Evolutionary conservation across 2,797 vertebrate species (phyloP).

Genomic region (Poecilia gillii): DNA sequence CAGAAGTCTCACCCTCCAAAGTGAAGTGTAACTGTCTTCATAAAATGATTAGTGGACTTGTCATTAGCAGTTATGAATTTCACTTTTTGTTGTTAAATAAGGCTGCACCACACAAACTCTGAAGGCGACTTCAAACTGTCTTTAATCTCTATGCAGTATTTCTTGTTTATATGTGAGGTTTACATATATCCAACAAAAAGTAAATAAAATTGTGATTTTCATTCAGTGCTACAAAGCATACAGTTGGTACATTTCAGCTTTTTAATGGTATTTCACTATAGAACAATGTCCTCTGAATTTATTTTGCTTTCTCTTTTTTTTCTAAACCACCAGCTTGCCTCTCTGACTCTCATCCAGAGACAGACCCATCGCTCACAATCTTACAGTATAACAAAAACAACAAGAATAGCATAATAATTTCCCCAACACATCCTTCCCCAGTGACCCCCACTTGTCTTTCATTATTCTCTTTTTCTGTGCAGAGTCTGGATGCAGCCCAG

Average conservation of each 20-base stretch:
- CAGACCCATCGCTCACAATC: not conserved
- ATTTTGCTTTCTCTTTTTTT: not conserved
- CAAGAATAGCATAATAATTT: slow-evolving; percentile 15
- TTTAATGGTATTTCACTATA: not conserved
- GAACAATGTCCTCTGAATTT: not conserved
- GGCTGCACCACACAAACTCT: slow-evolving; percentile 12
- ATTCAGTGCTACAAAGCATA: slow-evolving; percentile 16
- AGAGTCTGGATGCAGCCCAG: not conserved
- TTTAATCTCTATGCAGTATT: slow-evolving; percentile 34
- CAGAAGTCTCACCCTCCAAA: not conserved
- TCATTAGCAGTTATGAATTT: not conserved
- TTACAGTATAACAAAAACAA: slow-evolving; percentile 12
- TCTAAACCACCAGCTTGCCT: not conserved
- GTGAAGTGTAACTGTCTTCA: not conserved
- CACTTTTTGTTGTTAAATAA: slow-evolving; percentile 3
- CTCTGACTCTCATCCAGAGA: not conserved
- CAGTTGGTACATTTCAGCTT: slow-evolving; percentile 4
- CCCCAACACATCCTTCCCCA: not conserved
- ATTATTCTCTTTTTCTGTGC: slow-evolving; percentile 8
- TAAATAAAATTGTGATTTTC: too few species aligned
- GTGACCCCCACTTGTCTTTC: slow-evolving; percentile 9
- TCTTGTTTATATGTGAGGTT: not conserved
- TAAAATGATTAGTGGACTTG: not conserved
- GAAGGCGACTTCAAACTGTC: not conserved
- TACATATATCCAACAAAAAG: too few species aligned